Conservation (phyloP, 2,797 vertebrate genomes). For the Ataeniobius toweri region DNA sequence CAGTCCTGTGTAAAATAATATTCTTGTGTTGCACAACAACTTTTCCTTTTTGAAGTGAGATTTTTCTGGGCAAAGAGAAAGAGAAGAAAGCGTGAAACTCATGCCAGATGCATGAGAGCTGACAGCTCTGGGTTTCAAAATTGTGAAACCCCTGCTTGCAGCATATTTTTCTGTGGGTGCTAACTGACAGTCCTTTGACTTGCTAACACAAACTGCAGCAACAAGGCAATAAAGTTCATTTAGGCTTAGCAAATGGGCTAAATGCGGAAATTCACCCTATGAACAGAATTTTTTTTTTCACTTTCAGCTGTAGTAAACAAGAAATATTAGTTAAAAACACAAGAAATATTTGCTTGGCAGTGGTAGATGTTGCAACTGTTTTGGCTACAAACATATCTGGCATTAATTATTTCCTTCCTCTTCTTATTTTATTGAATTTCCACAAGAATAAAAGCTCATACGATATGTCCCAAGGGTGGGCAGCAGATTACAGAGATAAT, state of each 20-base stretch:
- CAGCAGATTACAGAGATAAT: slow-evolving; percentile 4
- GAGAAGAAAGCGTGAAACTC: not conserved
- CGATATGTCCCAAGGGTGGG: not conserved
- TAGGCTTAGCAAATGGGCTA: not conserved
- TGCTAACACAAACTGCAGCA: not conserved
- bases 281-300: not conserved
- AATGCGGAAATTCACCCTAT: not conserved
- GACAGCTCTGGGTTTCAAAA: not conserved
- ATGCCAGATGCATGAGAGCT: not conserved
- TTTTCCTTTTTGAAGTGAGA: not conserved
- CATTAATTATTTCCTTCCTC: not conserved
- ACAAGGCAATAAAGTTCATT: not conserved
- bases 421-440: not conserved
- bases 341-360: not conserved
- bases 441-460: no score
- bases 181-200: not conserved
- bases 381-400: not conserved
- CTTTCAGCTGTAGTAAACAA: not conserved
- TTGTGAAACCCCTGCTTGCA: not conserved
- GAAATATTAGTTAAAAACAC: not conserved
- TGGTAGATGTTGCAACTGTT: not conserved
- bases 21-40: not conserved
- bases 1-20: not conserved
- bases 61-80: not conserved
- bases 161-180: not conserved